phyloP scores from a whole-genome alignment of 2,797 vertebrate species.

The Epinephelus coioides region DNA sequence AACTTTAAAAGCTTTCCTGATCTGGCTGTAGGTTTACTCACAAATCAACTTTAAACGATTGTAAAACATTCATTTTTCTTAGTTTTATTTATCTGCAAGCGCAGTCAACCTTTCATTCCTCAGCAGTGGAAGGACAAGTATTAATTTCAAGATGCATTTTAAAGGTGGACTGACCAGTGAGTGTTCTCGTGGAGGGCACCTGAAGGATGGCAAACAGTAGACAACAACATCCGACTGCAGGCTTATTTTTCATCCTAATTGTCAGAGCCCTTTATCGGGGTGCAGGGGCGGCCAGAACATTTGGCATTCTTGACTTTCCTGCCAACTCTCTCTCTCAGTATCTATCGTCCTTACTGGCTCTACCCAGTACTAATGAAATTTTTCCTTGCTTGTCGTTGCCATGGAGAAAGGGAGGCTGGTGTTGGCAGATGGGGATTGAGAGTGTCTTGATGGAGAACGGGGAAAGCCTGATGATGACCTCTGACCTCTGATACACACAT shows the following conservation, averaged over 20 bases:
- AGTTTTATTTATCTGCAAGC: background rate
- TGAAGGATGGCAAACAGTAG: slow-evolving; percentile 45
- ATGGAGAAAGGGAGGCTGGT: background rate
- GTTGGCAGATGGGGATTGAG: slow-evolving; percentile 21
- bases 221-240: slow-evolving; percentile 49
- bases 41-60: background rate
- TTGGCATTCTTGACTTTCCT: slow-evolving; percentile 90
- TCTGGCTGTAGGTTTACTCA: background rate
- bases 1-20: background rate
- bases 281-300: slow-evolving; percentile 80
- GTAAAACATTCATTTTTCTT: background rate
- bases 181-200: slow-evolving; percentile 29
- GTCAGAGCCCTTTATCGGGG: slow-evolving; percentile 84
- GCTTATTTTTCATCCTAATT: slow-evolving; percentile 71
- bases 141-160: slow-evolving; percentile 29
- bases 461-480: slow-evolving; percentile 56
- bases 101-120: background rate
- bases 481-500: slow-evolving; percentile 36
- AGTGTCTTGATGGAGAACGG: background rate
- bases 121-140: slow-evolving; percentile 1
- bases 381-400: slow-evolving; percentile 91
- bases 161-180: slow-evolving; percentile 25
- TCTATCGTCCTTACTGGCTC: slow-evolving; percentile 26
- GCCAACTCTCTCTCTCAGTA: slow-evolving; percentile 50
- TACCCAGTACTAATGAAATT: slow-evolving; percentile 83